These are phyloP conservation scores for Coelopa frigida DNA, from an alignment of 1,140 invertebrate genomes.

Conservation along the genomic window DNA sequence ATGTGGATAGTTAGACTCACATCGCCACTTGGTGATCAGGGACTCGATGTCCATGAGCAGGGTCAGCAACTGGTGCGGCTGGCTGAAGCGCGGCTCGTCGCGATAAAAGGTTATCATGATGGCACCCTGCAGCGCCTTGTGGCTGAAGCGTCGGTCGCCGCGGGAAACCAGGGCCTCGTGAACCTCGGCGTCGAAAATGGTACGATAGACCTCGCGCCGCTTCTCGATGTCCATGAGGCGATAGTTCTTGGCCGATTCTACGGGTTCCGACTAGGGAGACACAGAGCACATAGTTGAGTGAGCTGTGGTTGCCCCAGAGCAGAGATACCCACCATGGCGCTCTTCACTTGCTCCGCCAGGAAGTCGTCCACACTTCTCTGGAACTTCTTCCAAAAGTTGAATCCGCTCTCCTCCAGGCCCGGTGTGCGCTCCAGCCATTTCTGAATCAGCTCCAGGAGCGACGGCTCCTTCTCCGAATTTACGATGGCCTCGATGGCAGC, in stretches of 20 bases:
- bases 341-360: constrained; percentile 58
- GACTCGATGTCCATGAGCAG: constrained; percentile 97
- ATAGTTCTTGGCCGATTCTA: constrained; percentile 52
- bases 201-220: constrained; percentile 75
- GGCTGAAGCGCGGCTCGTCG: constrained; percentile 92
- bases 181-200: constrained; percentile 75
- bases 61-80: constrained; percentile 90
- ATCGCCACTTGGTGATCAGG: constrained; percentile 98
- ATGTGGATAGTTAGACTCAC: constrained; percentile 57
- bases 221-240: constrained; percentile 67
- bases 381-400: constrained; percentile 93
- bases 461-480: constrained; percentile 75
- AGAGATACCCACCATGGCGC: constrained; percentile 23
- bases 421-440: constrained; percentile 93
- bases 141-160: constrained; percentile 83
- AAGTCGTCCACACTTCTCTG: constrained; percentile 66
- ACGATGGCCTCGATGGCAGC: constrained; percentile 64
- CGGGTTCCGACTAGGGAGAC: constrained; percentile 51
- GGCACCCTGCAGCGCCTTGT: constrained; percentile 88
- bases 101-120: constrained; percentile 96
- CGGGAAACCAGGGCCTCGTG: constrained; percentile 73
- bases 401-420: constrained; percentile 72
- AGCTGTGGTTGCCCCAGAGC: not conserved
- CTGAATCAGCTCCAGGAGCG: constrained; percentile 76
- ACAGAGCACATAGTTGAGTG: too few relatives aligned